Evolutionary conservation across 2,888 invertebrate genomes (phyloP).

Genomic region (Oxytorus armatus): DNA sequence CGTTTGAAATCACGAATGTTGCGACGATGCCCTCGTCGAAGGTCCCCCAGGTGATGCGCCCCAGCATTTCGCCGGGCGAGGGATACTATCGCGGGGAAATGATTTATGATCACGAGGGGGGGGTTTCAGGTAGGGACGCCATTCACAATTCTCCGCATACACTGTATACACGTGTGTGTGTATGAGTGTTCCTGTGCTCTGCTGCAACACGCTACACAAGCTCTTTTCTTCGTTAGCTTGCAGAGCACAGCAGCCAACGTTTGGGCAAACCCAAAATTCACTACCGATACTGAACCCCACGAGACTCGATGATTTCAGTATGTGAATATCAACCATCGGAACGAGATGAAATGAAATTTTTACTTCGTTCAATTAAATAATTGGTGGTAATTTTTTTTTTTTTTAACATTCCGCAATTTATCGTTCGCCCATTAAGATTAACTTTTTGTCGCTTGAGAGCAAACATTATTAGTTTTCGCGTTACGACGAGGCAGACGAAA

Average conservation of each 20-base stretch:
- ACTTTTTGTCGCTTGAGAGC: neutral
- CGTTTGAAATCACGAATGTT: conserved; percentile 67
- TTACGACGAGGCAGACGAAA: too few relatives aligned
- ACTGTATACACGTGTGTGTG: conserved; percentile 12
- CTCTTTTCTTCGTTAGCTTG: conserved; percentile 56
- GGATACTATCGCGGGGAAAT: conserved; percentile 81
- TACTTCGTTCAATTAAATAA: neutral
- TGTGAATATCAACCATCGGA: conserved; percentile 55
- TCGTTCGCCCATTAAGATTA: neutral
- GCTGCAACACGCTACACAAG: conserved; percentile 60
- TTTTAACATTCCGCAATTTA: too few relatives aligned
- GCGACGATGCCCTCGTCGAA: conserved; percentile 62
- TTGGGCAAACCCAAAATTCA: neutral
- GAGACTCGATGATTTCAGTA: conserved; percentile 65
- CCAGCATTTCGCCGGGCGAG: conserved; percentile 79
- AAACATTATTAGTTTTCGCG: too few relatives aligned
- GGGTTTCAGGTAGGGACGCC: conserved; percentile 81
- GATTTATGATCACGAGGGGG: conserved; percentile 82
- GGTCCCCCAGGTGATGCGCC: conserved; percentile 79
- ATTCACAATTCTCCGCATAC: conserved; percentile 74
- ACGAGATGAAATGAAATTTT: conserved; percentile 44
- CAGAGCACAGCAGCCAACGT: conserved; percentile 1
- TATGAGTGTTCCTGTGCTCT: conserved; percentile 45
- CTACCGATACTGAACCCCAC: conserved; percentile 26
- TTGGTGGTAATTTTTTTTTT: too few relatives aligned